phyloP scores from a whole-genome alignment of 1,140 invertebrate species.

The Dinoponera quadriceps region DNA sequence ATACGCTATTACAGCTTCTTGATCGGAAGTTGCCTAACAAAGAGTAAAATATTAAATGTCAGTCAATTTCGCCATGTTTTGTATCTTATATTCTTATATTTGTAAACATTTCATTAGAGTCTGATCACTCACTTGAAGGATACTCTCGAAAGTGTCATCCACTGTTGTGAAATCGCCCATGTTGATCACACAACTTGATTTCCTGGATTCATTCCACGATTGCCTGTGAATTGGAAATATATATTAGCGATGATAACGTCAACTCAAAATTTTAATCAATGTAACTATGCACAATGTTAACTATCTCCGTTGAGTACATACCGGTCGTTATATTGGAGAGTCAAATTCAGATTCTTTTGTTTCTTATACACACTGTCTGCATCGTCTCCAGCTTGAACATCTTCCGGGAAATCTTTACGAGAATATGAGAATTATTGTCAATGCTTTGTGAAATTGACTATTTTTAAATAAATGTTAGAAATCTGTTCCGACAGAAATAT shows the following conservation, averaged over 20 bases:
- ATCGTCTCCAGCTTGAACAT: conserved; percentile 81
- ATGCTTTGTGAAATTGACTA: background rate
- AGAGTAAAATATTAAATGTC: conserved; percentile 6
- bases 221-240: conserved; percentile 77
- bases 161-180: conserved; percentile 83
- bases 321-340: conserved; percentile 87
- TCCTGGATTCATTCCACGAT: conserved; percentile 79
- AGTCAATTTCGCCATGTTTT: background rate
- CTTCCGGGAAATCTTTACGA: conserved; percentile 76
- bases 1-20: conserved; percentile 95
- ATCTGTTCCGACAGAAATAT: background rate
- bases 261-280: conserved; percentile 18
- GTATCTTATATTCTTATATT: background rate
- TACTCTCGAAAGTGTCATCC: conserved; percentile 94
- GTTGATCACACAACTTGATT: conserved; percentile 85
- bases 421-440: conserved; percentile 10
- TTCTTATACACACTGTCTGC: conserved; percentile 79
- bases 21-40: conserved; percentile 89
- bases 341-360: conserved; percentile 89
- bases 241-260: conserved; percentile 18
- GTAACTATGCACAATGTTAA: background rate
- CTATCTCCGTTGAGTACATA: conserved; percentile 72
- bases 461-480: conserved; percentile 2
- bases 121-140: conserved; percentile 87
- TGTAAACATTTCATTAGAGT: conserved; percentile 20